Percentiles rank a stretch among this genome's conserved stretches.
These are phyloP conservation scores for Coptotermes formosanus DNA, from an alignment of 1,140 invertebrate genomes.

Conservation along the genomic window DNA sequence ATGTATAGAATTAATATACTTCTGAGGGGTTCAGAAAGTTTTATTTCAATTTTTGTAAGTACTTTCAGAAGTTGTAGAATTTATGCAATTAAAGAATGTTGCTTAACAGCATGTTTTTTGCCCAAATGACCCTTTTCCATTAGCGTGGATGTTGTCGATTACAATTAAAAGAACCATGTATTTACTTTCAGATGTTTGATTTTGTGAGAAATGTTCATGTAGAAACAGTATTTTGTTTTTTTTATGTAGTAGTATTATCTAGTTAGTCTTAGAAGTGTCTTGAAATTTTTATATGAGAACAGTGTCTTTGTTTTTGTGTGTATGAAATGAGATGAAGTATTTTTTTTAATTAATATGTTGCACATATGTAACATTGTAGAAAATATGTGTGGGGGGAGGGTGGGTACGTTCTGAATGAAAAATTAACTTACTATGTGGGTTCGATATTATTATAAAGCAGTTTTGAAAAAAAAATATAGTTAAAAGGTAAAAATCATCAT, in stretches of 20 bases:
- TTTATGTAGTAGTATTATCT: neutral
- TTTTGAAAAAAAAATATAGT: neutral
- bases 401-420: neutral
- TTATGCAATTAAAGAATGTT: neutral
- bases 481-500: neutral
- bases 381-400: neutral
- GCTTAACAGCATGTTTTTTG: neutral
- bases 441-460: neutral
- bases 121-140: neutral
- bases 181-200: neutral
- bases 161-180: neutral
- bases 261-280: neutral
- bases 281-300: constrained; percentile 11
- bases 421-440: neutral
- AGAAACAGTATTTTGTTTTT: neutral
- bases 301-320: neutral
- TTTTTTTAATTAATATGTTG: constrained; percentile 6
- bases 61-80: neutral
- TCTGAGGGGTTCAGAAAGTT: neutral
- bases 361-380: neutral
- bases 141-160: neutral
- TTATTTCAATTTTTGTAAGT: neutral
- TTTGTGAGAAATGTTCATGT: neutral
- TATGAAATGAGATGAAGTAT: neutral
- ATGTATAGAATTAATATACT: constrained; percentile 1